Conservation (phyloP, 2,888 invertebrate species). For the Sepioteuthis lessoniana region DNA sequence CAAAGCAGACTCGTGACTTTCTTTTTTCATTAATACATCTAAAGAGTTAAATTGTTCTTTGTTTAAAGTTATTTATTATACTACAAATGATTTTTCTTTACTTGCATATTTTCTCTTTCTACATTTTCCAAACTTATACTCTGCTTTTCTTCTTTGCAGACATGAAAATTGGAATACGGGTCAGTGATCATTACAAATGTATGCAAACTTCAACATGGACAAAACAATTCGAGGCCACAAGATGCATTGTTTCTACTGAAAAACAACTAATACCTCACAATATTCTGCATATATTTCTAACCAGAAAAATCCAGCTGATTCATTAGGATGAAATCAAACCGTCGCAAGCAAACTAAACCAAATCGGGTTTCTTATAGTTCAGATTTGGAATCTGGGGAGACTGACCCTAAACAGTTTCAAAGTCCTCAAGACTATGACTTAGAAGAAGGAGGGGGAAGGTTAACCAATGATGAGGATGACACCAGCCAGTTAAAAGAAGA, state of each 20-base stretch:
- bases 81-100: neutral
- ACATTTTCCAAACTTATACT: neutral
- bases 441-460: conserved; percentile 51
- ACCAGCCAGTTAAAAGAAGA: conserved; percentile 48
- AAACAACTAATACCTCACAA: conserved; percentile 47
- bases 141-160: conserved; percentile 36
- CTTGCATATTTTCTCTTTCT: neutral
- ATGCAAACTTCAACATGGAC: conserved; percentile 48
- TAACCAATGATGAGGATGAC: conserved; percentile 48
- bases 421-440: conserved; percentile 46
- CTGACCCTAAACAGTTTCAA: conserved; percentile 39
- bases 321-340: conserved; percentile 64
- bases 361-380: conserved; percentile 57
- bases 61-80: neutral
- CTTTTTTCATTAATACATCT: neutral
- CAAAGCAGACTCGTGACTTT: neutral
- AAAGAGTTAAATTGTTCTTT: neutral
- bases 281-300: conserved; percentile 48
- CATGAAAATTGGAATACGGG: conserved; percentile 50
- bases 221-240: conserved; percentile 46
- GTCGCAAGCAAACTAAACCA: conserved; percentile 73
- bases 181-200: conserved; percentile 46
- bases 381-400: conserved; percentile 49
- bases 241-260: conserved; percentile 46
- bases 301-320: conserved; percentile 42